phyloP scores from a whole-genome alignment of 2,113 vertebrate genomes.

The Ancistrus triradiatus region DNA sequence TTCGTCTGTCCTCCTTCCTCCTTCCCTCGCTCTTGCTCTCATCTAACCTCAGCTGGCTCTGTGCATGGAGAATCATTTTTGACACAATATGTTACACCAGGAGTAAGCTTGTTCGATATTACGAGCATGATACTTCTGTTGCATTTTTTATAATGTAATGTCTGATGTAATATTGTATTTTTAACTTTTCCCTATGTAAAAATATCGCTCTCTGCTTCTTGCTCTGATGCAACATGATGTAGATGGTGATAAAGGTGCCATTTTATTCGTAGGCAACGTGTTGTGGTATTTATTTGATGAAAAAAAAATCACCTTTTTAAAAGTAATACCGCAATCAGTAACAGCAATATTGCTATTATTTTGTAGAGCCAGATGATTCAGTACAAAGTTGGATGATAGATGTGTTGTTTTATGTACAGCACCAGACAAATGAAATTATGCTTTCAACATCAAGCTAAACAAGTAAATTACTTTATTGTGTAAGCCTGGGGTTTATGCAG shows the following conservation, averaged over 20 bases:
- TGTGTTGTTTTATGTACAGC: slow-evolving; percentile 16
- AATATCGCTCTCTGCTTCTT: neutral
- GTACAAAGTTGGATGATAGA: slow-evolving; percentile 4
- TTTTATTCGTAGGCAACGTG: neutral
- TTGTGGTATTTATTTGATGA: slow-evolving; percentile 1
- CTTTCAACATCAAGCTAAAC: slow-evolving; percentile 30
- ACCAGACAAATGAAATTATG: slow-evolving; percentile 26
- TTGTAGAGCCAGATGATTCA: slow-evolving; percentile 5
- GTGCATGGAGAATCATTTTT: neutral
- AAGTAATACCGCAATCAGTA: slow-evolving; percentile 10
- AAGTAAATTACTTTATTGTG: slow-evolving; percentile 20
- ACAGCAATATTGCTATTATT: slow-evolving; percentile 8
- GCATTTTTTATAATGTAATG: neutral
- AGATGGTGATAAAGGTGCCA: neutral
- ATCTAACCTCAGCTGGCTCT: slow-evolving; percentile 37
- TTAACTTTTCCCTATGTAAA: neutral
- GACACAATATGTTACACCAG: too few species aligned
- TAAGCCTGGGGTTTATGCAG: slow-evolving; percentile 28
- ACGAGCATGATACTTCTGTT: too few species aligned
- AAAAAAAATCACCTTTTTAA: neutral
- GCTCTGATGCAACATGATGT: neutral
- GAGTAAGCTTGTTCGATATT: too few species aligned
- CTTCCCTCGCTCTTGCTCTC: slow-evolving; percentile 35
- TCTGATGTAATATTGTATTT: slow-evolving; percentile 5
- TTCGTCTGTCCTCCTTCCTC: slow-evolving; percentile 43